Conservation (phyloP, 2,888 invertebrate genomes). For the Oscheius sp. region DNA sequence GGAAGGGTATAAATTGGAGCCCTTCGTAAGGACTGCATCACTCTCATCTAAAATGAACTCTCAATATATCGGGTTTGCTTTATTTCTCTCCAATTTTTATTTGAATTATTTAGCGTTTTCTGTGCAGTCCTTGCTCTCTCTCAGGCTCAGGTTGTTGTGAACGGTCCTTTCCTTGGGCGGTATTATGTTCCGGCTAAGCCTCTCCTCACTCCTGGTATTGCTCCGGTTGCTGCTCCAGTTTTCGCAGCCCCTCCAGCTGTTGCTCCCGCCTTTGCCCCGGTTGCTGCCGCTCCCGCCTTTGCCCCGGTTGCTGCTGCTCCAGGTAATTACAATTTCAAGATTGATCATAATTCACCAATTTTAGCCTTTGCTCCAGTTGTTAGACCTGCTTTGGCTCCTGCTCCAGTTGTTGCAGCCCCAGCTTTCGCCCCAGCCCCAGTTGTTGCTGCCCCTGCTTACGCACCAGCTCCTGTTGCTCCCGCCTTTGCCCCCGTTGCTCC, state of each 20-base stretch:
- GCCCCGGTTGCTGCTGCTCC: constrained; percentile 32
- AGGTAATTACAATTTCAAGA: constrained; percentile 37
- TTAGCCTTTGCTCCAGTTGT: constrained; percentile 21
- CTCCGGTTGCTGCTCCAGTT: constrained; percentile 17
- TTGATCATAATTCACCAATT: constrained; percentile 31
- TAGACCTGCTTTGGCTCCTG: constrained; percentile 12
- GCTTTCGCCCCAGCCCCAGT: constrained; percentile 37
- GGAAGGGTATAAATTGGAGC: constrained; percentile 6
- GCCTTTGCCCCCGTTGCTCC: constrained; percentile 29
- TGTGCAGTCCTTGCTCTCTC: constrained; percentile 20
- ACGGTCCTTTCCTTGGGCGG: constrained; percentile 53
- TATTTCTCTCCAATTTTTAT: neutral
- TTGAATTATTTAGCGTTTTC: neutral
- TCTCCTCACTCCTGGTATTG: constrained; percentile 45
- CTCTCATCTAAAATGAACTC: constrained; percentile 2
- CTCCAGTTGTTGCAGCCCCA: constrained; percentile 29
- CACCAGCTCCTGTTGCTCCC: constrained; percentile 30
- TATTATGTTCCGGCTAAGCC: constrained; percentile 53
- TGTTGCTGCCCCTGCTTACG: constrained; percentile 28
- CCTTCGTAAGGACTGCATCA: constrained; percentile 1
- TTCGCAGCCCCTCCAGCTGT: constrained; percentile 16
- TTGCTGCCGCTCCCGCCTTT: constrained; percentile 37
- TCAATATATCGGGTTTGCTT: neutral
- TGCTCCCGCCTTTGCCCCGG: neutral
- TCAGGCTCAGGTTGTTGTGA: constrained; percentile 44